Conservation (phyloP, 2,113 vertebrate genomes). For the Phrynocephalus versicolor region DNA sequence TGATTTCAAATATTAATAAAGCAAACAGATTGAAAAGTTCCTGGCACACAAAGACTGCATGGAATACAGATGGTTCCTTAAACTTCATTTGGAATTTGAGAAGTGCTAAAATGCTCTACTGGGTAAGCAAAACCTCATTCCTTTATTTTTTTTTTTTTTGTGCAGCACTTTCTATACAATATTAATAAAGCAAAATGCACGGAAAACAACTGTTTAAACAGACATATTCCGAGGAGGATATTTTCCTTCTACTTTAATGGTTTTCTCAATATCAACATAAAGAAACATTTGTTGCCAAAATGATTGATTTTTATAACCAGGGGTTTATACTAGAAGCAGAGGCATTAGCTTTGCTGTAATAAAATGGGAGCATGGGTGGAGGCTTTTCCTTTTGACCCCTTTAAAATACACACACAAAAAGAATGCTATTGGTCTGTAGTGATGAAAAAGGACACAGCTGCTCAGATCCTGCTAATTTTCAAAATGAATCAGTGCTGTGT, state of each 20-base stretch:
- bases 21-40: conserved; percentile 13
- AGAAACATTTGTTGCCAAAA: conserved; percentile 15
- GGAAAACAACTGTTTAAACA: conserved; percentile 26
- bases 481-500: not conserved
- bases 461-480: not conserved
- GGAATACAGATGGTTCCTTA: conserved; percentile 5
- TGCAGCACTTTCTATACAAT: conserved; percentile 18
- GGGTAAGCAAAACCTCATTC: conserved; percentile 17
- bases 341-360: not conserved
- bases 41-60: not conserved
- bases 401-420: not conserved
- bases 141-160: conserved; percentile 30
- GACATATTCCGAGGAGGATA: not conserved
- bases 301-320: not conserved
- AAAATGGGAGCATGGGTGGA: not conserved
- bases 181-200: conserved; percentile 30
- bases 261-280: not conserved
- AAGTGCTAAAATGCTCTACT: conserved; percentile 17
- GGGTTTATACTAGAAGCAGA: not conserved
- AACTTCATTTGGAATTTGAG: conserved; percentile 15
- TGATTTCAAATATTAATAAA: conserved; percentile 34
- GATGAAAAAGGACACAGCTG: not conserved
- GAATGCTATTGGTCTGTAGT: not conserved
- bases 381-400: not conserved
- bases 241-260: not conserved